Evolutionary conservation across 2,888 invertebrate genomes (phyloP), one percentile per base, ranked within the genome.

Genomic region (Oxycera nigricornis): DNA sequence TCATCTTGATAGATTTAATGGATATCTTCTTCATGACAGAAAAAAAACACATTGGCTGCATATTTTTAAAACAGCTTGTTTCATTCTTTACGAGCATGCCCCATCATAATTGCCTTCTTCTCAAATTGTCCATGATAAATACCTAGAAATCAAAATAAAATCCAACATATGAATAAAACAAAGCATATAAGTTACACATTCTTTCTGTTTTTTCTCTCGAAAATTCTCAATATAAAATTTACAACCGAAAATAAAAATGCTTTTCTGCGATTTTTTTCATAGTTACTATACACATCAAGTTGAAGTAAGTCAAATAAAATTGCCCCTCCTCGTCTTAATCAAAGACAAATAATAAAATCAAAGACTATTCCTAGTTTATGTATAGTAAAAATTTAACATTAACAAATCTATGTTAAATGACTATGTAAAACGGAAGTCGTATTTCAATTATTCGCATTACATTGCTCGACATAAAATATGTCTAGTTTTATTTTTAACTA

Each of bases 361-460:
- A 52, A 52, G 17, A 39, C 2, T 50, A 3, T 30, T 68, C 67
- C 46, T 55, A 20, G 24, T 24, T 1, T 70, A 70, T 17, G 31
- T 67, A 35, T 9, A 52, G 20, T 24, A 55, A 67, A 68, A 46
- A 68, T 41, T 68, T 30, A 17, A 70, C 22, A 28, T 70, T 70
- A 70, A 70, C 70, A 31, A 52, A 70, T 24, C 55, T 39, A 70
- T 55, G 31, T 70, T 70, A 52, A 65, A 65, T 70, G 70, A 70
- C 70, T 70, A 70, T 70, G 14, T 52, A 70, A 65, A 65, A 41
- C 31, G 30, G 52, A 70, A 68, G 50, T 68, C n/a, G 50, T 17
- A 46, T 2, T 7, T 3, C 11, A 46, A 46, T 46, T 46, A 46
- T 46, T 46, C 46, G 17, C 11, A 7, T n/a, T n/a, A n/a, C n/a